These are phyloP conservation scores for Ctenodactylus gundi DNA, from an alignment of 2,113 vertebrate species.

Conservation along the genomic window DNA sequence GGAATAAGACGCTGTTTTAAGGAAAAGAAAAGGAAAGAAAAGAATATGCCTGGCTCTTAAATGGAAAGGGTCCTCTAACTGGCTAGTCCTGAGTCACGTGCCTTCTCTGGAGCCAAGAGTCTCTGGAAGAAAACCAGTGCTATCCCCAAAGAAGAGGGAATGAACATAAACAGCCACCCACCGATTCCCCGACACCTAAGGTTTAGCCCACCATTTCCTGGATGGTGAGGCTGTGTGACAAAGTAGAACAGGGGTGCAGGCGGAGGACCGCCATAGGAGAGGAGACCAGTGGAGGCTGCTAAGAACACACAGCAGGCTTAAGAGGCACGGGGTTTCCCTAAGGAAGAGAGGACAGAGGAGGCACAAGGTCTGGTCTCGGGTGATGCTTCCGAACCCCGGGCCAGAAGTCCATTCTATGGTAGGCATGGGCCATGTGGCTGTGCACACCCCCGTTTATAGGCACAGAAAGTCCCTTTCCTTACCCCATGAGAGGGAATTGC, in stretches of 20 bases:
- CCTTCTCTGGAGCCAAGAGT: neutral
- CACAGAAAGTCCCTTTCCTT: neutral
- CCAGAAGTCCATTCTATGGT: too few relatives aligned
- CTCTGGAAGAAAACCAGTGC: neutral
- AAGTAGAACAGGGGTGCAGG: neutral
- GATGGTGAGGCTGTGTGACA: neutral
- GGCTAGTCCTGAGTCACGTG: neutral
- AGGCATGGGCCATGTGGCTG: neutral
- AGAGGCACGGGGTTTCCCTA: neutral
- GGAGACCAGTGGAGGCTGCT: neutral
- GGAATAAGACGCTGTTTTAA: too few relatives aligned
- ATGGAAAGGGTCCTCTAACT: neutral
- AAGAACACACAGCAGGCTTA: neutral
- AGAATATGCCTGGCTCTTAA: neutral
- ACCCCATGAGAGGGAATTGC: neutral
- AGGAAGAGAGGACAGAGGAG: neutral
- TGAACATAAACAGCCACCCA: neutral
- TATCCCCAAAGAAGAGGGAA: neutral
- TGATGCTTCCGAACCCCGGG: accelerated
- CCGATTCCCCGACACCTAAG: neutral
- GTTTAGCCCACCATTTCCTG: neutral
- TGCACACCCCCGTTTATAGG: neutral
- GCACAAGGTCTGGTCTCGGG: neutral
- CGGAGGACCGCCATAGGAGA: neutral
- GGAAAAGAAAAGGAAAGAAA: too few relatives aligned